Evolutionary conservation across 92 coral and sea anemone species (phyloP).

Genomic region (Porites cylindrica): DNA sequence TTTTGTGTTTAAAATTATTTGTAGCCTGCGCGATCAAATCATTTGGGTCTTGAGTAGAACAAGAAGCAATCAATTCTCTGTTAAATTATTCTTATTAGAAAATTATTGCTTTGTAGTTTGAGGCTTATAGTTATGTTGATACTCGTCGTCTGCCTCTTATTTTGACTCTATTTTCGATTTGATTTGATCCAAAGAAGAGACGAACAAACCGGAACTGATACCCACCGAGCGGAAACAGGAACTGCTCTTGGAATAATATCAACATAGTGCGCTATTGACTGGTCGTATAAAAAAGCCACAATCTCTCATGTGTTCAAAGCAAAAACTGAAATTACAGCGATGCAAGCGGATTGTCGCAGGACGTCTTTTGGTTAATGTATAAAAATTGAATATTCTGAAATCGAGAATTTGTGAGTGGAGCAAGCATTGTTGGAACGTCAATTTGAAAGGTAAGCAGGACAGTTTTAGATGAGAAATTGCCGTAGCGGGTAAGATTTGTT

Average conservation of each 20-base stretch:
- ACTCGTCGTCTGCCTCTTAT: neutral
- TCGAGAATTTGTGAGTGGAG: neutral
- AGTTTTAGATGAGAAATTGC: neutral
- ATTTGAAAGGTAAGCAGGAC: neutral
- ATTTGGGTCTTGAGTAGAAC: too few species aligned
- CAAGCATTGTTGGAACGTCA: neutral
- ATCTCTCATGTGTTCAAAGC: neutral
- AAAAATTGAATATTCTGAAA: too few species aligned
- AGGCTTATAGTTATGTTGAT: too few species aligned
- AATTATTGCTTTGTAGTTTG: too few species aligned
- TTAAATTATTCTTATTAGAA: too few species aligned
- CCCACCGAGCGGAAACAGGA: conserved; percentile 35
- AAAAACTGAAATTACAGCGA: neutral
- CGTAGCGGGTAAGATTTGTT: neutral
- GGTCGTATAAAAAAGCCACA: conserved; percentile 1
- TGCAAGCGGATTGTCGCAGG: neutral
- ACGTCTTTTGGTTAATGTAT: neutral
- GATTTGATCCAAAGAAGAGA: neutral
- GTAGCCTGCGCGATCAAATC: too few species aligned
- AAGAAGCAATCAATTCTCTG: too few species aligned
- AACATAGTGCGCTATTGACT: neutral
- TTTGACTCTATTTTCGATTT: neutral
- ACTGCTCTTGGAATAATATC: conserved; percentile 33
- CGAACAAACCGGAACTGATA: conserved; percentile 8
- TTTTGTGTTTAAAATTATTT: too few species aligned